Evolutionary conservation across 2,113 vertebrate genomes (phyloP), one percentile per base, ranked within the genome.

Genomic region (Corythoichthys intestinalis): DNA sequence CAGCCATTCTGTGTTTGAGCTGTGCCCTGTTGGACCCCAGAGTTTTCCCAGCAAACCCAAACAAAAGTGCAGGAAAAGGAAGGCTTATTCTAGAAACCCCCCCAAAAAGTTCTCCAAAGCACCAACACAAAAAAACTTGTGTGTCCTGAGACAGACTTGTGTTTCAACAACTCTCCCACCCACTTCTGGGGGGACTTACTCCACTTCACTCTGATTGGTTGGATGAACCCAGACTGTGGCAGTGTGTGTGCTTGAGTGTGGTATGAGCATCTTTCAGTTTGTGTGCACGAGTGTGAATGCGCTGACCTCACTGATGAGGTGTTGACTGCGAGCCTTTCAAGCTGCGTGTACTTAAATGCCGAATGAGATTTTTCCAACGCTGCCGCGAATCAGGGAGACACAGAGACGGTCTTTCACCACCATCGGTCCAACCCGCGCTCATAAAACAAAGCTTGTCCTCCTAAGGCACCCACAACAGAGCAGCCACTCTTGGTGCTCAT

Each of bases 281-380:
- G 77, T 75, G 73, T 86, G 64, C 73, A 71, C 68, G 77, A 77
- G 84, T 83, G 82, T 77, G 81, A 82, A 74, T 77, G 83, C 81
- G 83, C 65, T 86, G 81, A 87, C 84, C 80, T 86, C 80, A 60
- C 83, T 87, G 84, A 89, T 84, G 84, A 88, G 83, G 86, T 89
- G 89, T 90, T 90, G 85, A 88, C 85, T 88, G 83, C 80, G n/a
- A 77, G 71, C 64, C 83, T 89, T 89, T 91, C 82, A 85, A 83
- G 70, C 69, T 46, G 46, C 76, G 80, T 78, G 81, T 80, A 73
- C 74, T 79, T 78, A 80, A 90, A 86, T 87, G 82, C 76, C 79
- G 65, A 84, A 86, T 86, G 86, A 86, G 82, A 87, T 83, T 89
- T 63, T 91, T 91, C 89, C 87, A 88, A 77, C 68, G 17, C 74